A percentile compares a stretch with the other conserved stretches of the same genome.
phyloP scores from a whole-genome alignment of 2,113 vertebrate genomes.

The Rhinichthys klamathensis region DNA sequence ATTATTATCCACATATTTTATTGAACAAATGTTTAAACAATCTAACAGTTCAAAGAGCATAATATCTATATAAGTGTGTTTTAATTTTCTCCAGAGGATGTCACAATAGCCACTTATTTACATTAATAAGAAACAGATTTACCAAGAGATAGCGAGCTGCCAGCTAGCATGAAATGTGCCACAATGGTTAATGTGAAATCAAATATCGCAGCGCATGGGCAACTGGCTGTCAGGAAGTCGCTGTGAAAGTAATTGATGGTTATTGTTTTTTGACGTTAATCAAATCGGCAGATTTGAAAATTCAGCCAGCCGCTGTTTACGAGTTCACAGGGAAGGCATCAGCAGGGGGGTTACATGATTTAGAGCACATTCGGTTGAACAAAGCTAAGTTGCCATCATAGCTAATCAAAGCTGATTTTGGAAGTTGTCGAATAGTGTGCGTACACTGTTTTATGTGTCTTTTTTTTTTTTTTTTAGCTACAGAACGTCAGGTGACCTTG shows the following conservation, averaged over 20 bases:
- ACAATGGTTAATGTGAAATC: conserved; percentile 35
- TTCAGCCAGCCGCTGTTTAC: conserved; percentile 24
- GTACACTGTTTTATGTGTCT: not conserved
- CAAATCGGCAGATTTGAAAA: conserved; percentile 24
- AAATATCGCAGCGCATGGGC: conserved; percentile 16
- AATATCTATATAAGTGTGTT: not conserved
- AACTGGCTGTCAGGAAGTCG: conserved; percentile 14
- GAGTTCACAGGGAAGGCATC: conserved; percentile 21
- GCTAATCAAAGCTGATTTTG: not conserved
- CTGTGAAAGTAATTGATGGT: conserved; percentile 25
- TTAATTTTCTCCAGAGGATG: conserved; percentile 11
- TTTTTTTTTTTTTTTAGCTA: not conserved
- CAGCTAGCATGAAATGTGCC: conserved; percentile 23
- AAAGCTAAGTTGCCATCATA: conserved; percentile 23
- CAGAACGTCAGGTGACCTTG: not conserved
- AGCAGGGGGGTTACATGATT: conserved; percentile 23
- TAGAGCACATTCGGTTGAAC: conserved; percentile 4
- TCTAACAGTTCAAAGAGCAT: not conserved
- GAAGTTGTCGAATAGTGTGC: not conserved
- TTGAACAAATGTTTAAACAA: conserved; percentile 17
- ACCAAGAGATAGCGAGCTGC: conserved; percentile 24
- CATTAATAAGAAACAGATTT: conserved; percentile 34
- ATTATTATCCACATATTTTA: not conserved
- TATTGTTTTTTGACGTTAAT: conserved; percentile 42
- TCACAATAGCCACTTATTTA: conserved; percentile 28